These are phyloP conservation scores for Chaenocephalus aceratus DNA, from an alignment of 2,113 vertebrate species.

Conservation along the genomic window DNA sequence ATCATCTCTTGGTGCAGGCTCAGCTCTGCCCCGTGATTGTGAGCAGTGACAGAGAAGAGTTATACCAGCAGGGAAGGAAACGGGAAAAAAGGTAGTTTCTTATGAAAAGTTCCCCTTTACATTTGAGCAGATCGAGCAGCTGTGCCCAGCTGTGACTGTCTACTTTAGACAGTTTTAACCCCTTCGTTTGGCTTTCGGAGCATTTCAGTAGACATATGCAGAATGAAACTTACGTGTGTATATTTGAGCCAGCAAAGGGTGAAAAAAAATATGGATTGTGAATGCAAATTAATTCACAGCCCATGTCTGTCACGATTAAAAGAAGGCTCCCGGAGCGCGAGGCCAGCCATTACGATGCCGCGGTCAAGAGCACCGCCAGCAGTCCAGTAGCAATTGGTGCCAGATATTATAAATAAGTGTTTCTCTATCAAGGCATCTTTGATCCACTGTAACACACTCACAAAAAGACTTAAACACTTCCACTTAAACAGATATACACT, in stretches of 20 bases:
- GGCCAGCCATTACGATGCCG: conserved; percentile 34
- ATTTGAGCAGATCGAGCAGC: conserved; percentile 41
- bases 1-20: conserved; percentile 71
- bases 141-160: conserved; percentile 24
- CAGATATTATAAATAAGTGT: conserved; percentile 64
- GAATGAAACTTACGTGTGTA: conserved; percentile 38
- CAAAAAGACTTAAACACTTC: conserved; percentile 54
- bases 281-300: conserved; percentile 58
- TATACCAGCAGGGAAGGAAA: conserved; percentile 37
- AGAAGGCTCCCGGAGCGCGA: conserved; percentile 35
- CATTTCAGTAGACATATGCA: conserved; percentile 51
- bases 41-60: conserved; percentile 40
- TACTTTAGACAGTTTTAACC: conserved; percentile 19
- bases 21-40: conserved; percentile 47
- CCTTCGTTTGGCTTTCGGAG: conserved; percentile 34
- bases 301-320: conserved; percentile 54
- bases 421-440: conserved; percentile 73
- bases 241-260: conserved; percentile 60
- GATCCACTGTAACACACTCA: conserved; percentile 69
- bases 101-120: conserved; percentile 46
- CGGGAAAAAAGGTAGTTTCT: conserved; percentile 13
- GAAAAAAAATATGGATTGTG: conserved; percentile 47
- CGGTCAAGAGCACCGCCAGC: conserved; percentile 42
- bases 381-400: conserved; percentile 51
- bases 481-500: conserved; percentile 70